Evolutionary conservation across 37 sponge, comb jelly and placozoan species (phyloP).

Genomic region (Amphimedon queenslandica): DNA sequence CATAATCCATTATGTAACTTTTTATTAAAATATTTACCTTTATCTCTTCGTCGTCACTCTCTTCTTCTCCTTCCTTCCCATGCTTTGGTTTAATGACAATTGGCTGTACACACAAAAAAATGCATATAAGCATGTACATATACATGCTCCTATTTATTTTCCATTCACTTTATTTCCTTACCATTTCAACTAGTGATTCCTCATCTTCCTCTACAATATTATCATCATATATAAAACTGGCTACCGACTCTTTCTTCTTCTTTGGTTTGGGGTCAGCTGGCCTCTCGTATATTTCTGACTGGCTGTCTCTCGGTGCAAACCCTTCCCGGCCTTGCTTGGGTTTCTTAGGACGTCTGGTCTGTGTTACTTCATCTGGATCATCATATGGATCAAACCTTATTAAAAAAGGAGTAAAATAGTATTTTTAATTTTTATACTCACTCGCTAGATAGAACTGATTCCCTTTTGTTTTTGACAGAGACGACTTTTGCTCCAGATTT

Average conservation of each 20-base stretch:
- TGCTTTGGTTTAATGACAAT: neutral
- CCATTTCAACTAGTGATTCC: neutral
- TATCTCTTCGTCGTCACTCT: neutral
- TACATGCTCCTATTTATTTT: neutral
- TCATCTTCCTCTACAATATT: neutral
- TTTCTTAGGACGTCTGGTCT: neutral
- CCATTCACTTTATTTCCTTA: neutral
- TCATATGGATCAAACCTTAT: conserved; percentile 1
- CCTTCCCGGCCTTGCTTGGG: neutral
- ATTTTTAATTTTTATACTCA: neutral
- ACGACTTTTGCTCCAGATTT: conserved; percentile 18
- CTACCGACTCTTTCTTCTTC: neutral
- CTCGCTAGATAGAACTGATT: neutral
- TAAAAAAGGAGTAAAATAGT: neutral
- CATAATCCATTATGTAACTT: too few relatives aligned
- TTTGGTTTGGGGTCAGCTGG: conserved; percentile 7
- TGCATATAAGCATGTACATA: neutral
- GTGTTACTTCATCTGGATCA: neutral
- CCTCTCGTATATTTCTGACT: neutral
- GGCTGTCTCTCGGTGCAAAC: neutral
- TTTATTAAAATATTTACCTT: too few relatives aligned
- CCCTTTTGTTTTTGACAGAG: neutral
- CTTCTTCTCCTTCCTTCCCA: neutral
- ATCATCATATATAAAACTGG: neutral
- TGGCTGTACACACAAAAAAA: neutral